Base-by-base conservation (phyloP, 2,888 invertebrate species). In the Eupelmus urozonus region DNA sequence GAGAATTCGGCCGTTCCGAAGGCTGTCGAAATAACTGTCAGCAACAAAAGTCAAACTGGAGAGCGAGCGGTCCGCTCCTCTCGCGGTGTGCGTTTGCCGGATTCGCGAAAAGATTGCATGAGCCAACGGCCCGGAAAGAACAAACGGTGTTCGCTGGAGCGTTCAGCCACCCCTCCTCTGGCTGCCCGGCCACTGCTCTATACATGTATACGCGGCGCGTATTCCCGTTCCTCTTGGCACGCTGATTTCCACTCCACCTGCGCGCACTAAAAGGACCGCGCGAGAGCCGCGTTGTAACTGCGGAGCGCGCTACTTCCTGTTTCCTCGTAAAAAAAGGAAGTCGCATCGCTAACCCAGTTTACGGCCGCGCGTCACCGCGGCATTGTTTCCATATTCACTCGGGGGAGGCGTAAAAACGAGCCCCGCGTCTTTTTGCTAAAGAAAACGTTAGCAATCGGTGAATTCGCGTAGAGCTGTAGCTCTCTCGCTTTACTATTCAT, bases 41-140 rank as follows among this genome's bases (percentile, higher is more conserved):
- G 81, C 82, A 82, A 82, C 82, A 81, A 82, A 75, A 67, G 80
- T 82, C 81, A 69, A 81, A 82, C 81, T 80, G 81, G 73, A 80
- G 34, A 3, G 82, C 82, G 83, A 40, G 34, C 49, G 49, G 23
- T 81, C 82, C 82, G 82, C 79, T 78, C 80, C 81, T 82, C 81
- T 80, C 82, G 81, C 82, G 81, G 85, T 84, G 82, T 82, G 79
- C 81, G 83, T 84, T 84, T 87, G 13, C 85, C 87, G 88, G 87
- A 88, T 88, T 88, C 87, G 87, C 87, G 88, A 88, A 89, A 88
- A 89, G 88, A 88, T 89, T 87, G 88, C 87, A 88, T 87, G 87
- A 87, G 82, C 87, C 88, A 88, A 82, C 86, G 87, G 85, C 84
- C 85, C 83, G 88, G 88, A 88, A 89, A 88, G 88, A 88, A 89